Percentiles rank a stretch among this genome's conserved stretches.
Evolutionary conservation across 2,113 vertebrate species (phyloP).

Genomic region (Melanocharis versteri): DNA sequence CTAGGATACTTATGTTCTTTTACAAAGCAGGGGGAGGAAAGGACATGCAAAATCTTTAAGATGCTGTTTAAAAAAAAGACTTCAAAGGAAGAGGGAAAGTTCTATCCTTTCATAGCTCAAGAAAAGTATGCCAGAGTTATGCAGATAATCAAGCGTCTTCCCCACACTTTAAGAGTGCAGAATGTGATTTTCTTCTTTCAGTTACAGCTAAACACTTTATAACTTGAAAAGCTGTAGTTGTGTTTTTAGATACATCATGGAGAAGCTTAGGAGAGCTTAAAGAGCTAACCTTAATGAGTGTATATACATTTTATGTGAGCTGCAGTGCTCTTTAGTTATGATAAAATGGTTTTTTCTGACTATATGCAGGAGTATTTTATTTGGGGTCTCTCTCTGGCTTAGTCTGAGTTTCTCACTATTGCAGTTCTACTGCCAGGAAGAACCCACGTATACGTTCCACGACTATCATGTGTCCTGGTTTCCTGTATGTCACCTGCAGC

Average conservation of each 20-base stretch:
- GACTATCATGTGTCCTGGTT: accelerated
- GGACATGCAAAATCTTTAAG: background rate
- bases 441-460: background rate
- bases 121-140: background rate
- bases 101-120: background rate
- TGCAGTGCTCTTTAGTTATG: background rate
- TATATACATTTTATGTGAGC: background rate
- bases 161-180: background rate
- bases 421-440: background rate
- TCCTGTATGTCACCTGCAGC: background rate
- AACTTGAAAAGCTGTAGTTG: background rate
- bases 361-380: background rate
- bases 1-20: background rate
- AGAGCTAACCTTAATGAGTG: background rate
- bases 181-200: background rate
- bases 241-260: background rate
- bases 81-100: background rate
- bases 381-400: background rate
- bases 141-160: background rate
- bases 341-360: background rate
- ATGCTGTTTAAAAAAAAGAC: background rate
- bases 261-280: background rate
- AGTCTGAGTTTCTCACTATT: background rate
- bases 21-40: conserved; percentile 23
- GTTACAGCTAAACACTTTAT: background rate